A percentile compares a stretch with the other conserved stretches of the same genome.
These are phyloP conservation scores for Temnothorax curvispinosus DNA, from an alignment of 1,140 invertebrate genomes.

Conservation along the genomic window DNA sequence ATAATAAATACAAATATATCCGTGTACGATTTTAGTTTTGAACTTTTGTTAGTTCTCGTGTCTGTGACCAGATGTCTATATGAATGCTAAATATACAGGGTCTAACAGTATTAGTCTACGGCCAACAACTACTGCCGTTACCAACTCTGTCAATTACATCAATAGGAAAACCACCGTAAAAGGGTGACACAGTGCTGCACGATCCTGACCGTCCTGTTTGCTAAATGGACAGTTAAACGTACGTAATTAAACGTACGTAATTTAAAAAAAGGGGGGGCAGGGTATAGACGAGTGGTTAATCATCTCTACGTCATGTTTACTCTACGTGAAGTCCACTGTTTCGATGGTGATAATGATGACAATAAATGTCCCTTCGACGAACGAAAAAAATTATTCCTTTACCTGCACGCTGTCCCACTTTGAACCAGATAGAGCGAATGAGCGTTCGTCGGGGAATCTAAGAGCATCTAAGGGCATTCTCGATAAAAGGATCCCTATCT, in stretches of 20 bases:
- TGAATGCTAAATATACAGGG: neutral
- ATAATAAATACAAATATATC: neutral
- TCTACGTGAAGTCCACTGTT: constrained; percentile 73
- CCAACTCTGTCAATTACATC: constrained; percentile 19
- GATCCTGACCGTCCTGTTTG: constrained; percentile 60
- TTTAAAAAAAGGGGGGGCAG: neutral
- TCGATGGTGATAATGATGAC: constrained; percentile 8
- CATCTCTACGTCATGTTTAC: constrained; percentile 43
- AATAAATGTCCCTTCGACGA: constrained; percentile 6
- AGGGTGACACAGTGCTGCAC: neutral
- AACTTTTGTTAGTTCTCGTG: neutral
- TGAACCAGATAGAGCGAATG: constrained; percentile 25
- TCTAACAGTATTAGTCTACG: constrained; percentile 71
- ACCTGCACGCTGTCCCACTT: constrained; percentile 36
- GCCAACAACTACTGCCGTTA: constrained; percentile 43
- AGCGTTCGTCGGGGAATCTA: constrained; percentile 9
- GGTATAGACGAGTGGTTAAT: constrained; percentile 39
- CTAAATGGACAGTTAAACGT: constrained; percentile 66
- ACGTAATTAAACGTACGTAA: neutral
- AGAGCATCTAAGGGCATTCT: constrained; percentile 36
- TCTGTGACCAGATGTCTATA: neutral
- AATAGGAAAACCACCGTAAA: constrained; percentile 29
- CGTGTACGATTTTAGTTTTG: neutral
- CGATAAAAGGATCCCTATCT: neutral
- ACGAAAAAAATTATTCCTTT: constrained; percentile 38